Evolutionary conservation across 2,113 vertebrate genomes (phyloP).

Genomic region (Neolamprologus tretocephalus): DNA sequence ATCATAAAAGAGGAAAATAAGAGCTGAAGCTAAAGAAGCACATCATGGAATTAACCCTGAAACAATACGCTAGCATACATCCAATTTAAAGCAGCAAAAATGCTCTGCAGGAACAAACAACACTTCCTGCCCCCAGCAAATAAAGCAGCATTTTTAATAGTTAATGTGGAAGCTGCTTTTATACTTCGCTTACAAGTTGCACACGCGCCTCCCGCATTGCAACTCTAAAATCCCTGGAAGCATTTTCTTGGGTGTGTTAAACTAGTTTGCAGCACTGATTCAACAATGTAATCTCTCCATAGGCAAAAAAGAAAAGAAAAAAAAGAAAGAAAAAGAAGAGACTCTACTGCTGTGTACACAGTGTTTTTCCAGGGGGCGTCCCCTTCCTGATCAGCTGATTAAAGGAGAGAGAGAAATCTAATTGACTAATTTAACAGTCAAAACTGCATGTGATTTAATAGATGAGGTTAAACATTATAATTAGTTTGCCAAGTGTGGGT

Average conservation of each 20-base stretch:
- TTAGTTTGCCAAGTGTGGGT: background rate
- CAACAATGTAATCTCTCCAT: background rate
- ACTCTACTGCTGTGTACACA: background rate
- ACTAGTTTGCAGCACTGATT: background rate
- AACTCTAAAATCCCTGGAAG: background rate
- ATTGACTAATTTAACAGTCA: background rate
- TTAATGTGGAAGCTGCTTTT: background rate
- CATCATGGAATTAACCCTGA: background rate
- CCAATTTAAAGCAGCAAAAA: background rate
- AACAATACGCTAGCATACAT: background rate
- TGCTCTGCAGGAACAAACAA: background rate
- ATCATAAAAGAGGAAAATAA: background rate
- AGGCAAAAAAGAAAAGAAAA: background rate
- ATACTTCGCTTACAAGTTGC: background rate
- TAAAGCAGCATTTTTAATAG: background rate
- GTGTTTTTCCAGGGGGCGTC: background rate
- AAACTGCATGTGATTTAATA: background rate
- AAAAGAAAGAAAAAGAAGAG: background rate
- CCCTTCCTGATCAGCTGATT: background rate
- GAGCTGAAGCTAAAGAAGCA: background rate
- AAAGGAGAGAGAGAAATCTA: background rate
- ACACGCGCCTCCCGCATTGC: background rate
- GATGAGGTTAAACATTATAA: background rate
- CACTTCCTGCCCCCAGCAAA: background rate
- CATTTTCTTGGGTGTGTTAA: background rate